Percentiles rank a stretch among this genome's conserved stretches.
phyloP scores from a whole-genome alignment of 1,140 invertebrate species.

The Formica exsecta region DNA sequence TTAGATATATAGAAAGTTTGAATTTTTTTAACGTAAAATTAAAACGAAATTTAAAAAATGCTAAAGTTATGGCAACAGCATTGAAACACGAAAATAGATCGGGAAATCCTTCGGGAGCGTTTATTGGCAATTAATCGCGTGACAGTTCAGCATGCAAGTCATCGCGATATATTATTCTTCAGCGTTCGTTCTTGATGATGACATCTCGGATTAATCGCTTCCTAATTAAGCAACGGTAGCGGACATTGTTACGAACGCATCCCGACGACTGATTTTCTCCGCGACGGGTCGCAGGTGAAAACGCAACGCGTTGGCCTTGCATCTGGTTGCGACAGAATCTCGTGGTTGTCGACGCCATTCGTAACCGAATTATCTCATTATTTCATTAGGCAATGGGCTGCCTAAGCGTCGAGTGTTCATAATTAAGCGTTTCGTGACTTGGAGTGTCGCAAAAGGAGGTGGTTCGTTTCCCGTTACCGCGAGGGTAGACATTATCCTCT shows the following conservation, averaged over 20 bases:
- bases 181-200: neutral
- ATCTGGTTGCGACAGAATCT: slow-evolving; percentile 51
- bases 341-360: neutral
- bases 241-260: slow-evolving; percentile 49
- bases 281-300: slow-evolving; percentile 56
- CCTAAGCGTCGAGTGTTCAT: slow-evolving; percentile 2
- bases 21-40: neutral
- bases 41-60: neutral
- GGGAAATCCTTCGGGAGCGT: neutral
- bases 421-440: slow-evolving; percentile 61
- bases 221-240: slow-evolving; percentile 14
- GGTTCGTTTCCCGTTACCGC: neutral
- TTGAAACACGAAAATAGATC: slow-evolving; percentile 17
- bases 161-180: neutral
- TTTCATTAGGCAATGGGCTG: slow-evolving; percentile 52
- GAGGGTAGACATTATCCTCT: slow-evolving; percentile 41
- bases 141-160: neutral
- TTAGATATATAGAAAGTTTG: too few relatives aligned
- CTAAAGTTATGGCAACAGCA: neutral
- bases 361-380: slow-evolving; percentile 74
- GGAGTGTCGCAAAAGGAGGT: slow-evolving; percentile 44
- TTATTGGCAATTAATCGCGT: neutral
- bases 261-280: neutral
- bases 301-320: slow-evolving; percentile 57
- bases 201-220: slow-evolving; percentile 21